Conservation (phyloP, 1,140 invertebrate species). For the Apis florea region DNA sequence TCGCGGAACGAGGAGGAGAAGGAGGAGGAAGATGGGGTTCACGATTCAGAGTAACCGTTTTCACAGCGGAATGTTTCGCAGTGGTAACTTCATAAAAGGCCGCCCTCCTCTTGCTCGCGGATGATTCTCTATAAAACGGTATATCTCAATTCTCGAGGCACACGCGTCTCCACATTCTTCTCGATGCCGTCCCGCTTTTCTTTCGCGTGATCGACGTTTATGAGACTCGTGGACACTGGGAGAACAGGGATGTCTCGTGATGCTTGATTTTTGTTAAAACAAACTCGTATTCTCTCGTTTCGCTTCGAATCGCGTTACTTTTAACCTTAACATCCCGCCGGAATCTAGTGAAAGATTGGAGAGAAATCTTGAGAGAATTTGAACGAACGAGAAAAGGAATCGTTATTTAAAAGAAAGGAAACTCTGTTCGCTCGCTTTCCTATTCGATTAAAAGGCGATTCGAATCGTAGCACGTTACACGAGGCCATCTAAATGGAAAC, state of each 20-base stretch:
- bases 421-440: neutral
- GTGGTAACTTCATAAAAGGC: conserved; percentile 77
- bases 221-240: neutral
- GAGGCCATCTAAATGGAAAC: conserved; percentile 12
- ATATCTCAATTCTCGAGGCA: conserved; percentile 73
- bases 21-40: conserved; percentile 43
- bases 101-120: conserved; percentile 66
- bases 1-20: conserved; percentile 35
- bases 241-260: neutral
- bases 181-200: neutral
- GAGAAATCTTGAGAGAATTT: no score
- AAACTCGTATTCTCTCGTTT: no score
- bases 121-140: conserved; percentile 76
- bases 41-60: conserved; percentile 69
- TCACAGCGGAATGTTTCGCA: conserved; percentile 64
- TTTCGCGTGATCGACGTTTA: neutral
- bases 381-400: no score
- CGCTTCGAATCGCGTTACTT: no score
- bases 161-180: conserved; percentile 34
- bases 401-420: neutral
- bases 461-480: neutral
- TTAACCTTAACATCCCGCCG: no score
- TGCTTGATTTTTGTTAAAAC: no score
- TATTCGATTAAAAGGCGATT: neutral
- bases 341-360: no score